These are phyloP conservation scores for Drosophila neonasuta DNA, from an alignment of 2,888 invertebrate genomes.

Conservation along the genomic window DNA sequence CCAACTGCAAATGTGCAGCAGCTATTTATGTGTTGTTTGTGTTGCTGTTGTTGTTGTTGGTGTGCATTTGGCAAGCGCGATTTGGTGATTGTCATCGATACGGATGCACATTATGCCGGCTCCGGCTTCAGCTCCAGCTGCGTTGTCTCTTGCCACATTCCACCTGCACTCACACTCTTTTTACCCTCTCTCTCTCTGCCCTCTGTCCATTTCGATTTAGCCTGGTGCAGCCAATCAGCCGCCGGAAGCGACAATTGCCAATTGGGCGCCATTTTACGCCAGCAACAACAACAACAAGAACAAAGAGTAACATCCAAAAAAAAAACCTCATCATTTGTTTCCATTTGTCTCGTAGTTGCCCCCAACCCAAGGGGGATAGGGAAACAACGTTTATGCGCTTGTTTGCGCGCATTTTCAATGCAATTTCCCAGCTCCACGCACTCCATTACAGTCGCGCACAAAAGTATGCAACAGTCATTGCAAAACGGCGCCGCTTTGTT, in stretches of 20 bases:
- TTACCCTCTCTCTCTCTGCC: background rate
- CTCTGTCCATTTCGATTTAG: constrained; percentile 5
- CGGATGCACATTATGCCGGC: constrained; percentile 69
- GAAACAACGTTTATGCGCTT: constrained; percentile 63
- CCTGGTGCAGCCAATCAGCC: constrained; percentile 66
- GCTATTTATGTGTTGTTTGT: constrained; percentile 27
- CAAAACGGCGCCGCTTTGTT: constrained; percentile 61
- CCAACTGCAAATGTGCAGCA: constrained; percentile 22
- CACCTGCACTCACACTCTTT: background rate
- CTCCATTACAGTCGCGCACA: constrained; percentile 45
- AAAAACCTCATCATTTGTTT: constrained; percentile 71
- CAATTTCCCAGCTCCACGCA: constrained; percentile 37
- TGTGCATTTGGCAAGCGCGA: constrained; percentile 69
- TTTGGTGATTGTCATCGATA: constrained; percentile 75
- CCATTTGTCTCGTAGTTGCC: constrained; percentile 45
- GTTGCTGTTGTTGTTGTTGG: constrained; percentile 34
- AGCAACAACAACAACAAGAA: constrained; percentile 40
- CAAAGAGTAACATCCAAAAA: constrained; percentile 33
- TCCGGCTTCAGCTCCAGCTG: constrained; percentile 20
- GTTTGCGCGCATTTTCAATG: constrained; percentile 65
- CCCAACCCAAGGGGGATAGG: constrained; percentile 7
- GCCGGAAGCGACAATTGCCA: constrained; percentile 74
- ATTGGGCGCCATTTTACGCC: constrained; percentile 70
- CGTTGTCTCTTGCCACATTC: constrained; percentile 2
- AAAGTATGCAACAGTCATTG: constrained; percentile 67